Conservation (phyloP, 1,140 invertebrate species). For the Babylonia areolata region DNA sequence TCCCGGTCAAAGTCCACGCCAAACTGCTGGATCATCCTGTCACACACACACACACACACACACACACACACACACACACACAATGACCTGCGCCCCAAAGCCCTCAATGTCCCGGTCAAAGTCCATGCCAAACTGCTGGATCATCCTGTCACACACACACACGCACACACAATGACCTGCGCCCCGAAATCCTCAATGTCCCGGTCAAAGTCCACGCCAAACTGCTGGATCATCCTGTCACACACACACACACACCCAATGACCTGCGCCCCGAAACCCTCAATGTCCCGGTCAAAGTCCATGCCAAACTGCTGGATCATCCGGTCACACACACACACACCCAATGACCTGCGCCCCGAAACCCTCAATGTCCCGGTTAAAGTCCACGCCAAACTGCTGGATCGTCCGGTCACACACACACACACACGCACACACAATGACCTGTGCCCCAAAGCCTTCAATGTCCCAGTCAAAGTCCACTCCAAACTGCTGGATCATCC, state of each 20-base stretch:
- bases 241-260: too few relatives aligned
- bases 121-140: constrained; percentile 93
- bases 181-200: constrained; percentile 97
- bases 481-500: constrained; percentile 83
- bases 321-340: constrained; percentile 80
- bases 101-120: constrained; percentile 99
- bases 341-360: constrained; percentile 87
- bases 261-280: constrained; percentile 92
- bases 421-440: too few relatives aligned
- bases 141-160: constrained; percentile 95
- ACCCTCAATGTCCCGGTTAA: constrained; percentile 98
- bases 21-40: constrained; percentile 98
- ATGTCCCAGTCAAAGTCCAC: constrained; percentile 94
- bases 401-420: constrained; percentile 93
- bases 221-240: constrained; percentile 84
- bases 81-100: constrained; percentile 87
- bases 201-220: constrained; percentile 90
- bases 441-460: constrained; percentile 92
- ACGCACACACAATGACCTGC: constrained; percentile 82
- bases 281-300: constrained; percentile 98
- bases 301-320: constrained; percentile 99
- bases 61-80: not conserved
- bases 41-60: constrained; percentile 51
- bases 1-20: constrained; percentile 95
- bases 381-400: constrained; percentile 93